Base-by-base conservation (phyloP, 2,888 invertebrate species). In the Metalampra italica region DNA sequence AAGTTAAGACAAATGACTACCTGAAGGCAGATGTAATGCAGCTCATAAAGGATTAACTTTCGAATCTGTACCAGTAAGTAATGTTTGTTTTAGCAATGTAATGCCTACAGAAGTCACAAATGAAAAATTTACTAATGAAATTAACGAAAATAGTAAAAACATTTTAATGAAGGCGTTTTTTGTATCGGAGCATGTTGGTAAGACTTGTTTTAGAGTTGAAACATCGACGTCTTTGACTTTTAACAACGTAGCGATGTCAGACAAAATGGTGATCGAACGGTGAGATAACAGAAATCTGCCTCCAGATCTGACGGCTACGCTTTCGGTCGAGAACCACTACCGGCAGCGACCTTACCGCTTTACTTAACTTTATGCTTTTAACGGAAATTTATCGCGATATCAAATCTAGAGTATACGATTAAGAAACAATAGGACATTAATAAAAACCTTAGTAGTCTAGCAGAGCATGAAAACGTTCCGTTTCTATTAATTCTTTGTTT, bases 361-460 rank as follows among this genome's bases (percentile, higher is more conserved):
- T 73, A 68, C 69, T 71, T 69, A 75, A 78, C 74, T 76, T 75
- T 78, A 78, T 74, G 75, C 75, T 81, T 84, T 83, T 81, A 82
- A 79, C 74, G 72, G 69, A 78, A 77, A 80, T 74, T 81, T 87
- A 84, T 86, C 82, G 72, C 66, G 64, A 64, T 76, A 82, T 80
- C 72, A 78, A 80, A 84, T 85, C 82, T 71, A 64, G 69, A 77
- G 47, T 66, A 71, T 71, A 71, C 66, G 82, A 86, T 85, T 83
- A 83, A 72, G 77, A 81, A 86, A 87, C 88, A 86, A 88, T 87
- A 75, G 87, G 68, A 78, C 78, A 78, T 83, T 79, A 84, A 82
- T 84, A 81, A 81, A 84, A 82, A 75, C 64, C 58, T 58, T 60
- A 58, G 51, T 73, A 67, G 72, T 76, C 12, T 34, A 75, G 81